phyloP scores from a whole-genome alignment of 2,888 invertebrate genomes.

The Ormyrus nitidulus region DNA sequence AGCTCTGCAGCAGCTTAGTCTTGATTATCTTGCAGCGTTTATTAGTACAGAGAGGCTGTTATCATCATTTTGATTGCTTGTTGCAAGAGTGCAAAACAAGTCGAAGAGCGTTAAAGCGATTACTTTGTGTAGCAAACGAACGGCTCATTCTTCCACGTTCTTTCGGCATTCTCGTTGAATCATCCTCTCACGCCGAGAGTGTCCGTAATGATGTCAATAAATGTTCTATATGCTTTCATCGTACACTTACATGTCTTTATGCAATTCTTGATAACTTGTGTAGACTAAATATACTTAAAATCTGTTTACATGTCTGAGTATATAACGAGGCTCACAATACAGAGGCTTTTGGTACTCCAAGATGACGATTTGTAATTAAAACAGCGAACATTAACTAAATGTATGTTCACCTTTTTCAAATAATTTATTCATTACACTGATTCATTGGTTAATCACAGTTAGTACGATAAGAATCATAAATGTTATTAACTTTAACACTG shows the following conservation, averaged over 20 bases:
- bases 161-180: slow-evolving; percentile 14
- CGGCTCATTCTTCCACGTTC: slow-evolving; percentile 10
- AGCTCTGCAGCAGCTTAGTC: slow-evolving; percentile 1
- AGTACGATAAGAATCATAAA: no score
- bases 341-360: slow-evolving; percentile 56
- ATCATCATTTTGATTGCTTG: slow-evolving; percentile 22
- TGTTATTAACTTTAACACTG: not conserved
- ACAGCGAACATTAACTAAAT: slow-evolving; percentile 47
- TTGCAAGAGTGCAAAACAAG: not conserved
- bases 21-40: slow-evolving; percentile 11
- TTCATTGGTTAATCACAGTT: slow-evolving; percentile 19
- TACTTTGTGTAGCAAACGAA: slow-evolving; percentile 9
- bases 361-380: slow-evolving; percentile 55
- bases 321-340: slow-evolving; percentile 55
- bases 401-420: slow-evolving; percentile 47
- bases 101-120: not conserved
- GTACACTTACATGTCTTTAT: slow-evolving; percentile 32
- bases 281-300: slow-evolving; percentile 57
- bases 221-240: slow-evolving; percentile 44
- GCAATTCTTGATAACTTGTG: slow-evolving; percentile 27
- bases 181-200: slow-evolving; percentile 13
- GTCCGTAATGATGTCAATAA: slow-evolving; percentile 29
- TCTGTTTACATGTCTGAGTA: slow-evolving; percentile 61
- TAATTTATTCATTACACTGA: slow-evolving; percentile 20
- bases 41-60: not conserved